A percentile compares a stretch with the other conserved stretches of the same genome.
Evolutionary conservation across 2,888 invertebrate species (phyloP).

Genomic region (Seira musarum): DNA sequence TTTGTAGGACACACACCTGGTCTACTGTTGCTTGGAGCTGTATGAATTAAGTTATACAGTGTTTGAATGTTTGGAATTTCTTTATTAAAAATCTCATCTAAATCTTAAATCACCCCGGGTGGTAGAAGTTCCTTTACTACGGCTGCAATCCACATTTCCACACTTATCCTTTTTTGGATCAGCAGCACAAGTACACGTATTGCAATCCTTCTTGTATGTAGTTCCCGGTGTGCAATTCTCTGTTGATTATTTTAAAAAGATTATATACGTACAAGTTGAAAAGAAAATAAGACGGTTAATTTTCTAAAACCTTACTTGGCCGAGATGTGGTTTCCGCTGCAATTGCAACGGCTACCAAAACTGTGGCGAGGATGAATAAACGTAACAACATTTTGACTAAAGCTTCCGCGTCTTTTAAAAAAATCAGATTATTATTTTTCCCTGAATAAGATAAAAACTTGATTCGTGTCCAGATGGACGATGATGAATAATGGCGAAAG

Average conservation of each 20-base stretch:
- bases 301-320: conserved; percentile 59
- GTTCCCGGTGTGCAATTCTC: conserved; percentile 63
- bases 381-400: conserved; percentile 38
- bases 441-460: neutral
- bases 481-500: conserved; percentile 25
- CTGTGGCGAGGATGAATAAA: conserved; percentile 48
- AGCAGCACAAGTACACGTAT: conserved; percentile 65
- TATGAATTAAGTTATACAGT: conserved; percentile 1
- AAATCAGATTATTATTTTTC: neutral
- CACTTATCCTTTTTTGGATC: conserved; percentile 63
- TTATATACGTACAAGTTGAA: neutral
- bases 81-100: neutral
- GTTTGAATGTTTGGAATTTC: conserved; percentile 1
- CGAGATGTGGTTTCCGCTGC: conserved; percentile 50
- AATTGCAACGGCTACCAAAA: conserved; percentile 44
- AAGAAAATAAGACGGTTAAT: conserved; percentile 1
- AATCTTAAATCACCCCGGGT: conserved; percentile 34
- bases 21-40: conserved; percentile 58
- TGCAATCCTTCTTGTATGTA: conserved; percentile 66
- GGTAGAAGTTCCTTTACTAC: conserved; percentile 52
- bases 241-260: conserved; percentile 17
- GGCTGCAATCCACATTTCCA: conserved; percentile 62
- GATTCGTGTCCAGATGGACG: conserved; percentile 30
- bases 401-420: neutral
- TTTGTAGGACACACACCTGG: conserved; percentile 67